phyloP scores from a whole-genome alignment of 53 echinoderm and acorn worm genomes.

The Paelopatides confundens region DNA sequence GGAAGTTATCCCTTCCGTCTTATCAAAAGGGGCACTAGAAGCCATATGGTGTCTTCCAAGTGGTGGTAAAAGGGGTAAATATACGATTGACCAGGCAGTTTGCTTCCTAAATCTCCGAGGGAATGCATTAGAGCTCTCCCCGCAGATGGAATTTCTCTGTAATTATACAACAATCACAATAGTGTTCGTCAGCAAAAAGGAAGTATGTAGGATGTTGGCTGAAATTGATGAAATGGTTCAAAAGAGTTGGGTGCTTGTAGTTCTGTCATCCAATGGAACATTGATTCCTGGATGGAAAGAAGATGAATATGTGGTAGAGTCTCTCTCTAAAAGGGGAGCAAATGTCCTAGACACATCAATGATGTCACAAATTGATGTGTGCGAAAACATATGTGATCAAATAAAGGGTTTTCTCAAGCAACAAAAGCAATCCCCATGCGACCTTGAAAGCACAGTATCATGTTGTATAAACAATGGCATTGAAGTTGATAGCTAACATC shows the following conservation, averaged over 20 bases:
- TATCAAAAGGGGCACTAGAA: neutral
- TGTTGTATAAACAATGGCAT: neutral
- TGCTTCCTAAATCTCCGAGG: constrained; percentile 12
- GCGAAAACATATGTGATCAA: no score
- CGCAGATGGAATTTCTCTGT: neutral
- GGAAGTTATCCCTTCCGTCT: neutral
- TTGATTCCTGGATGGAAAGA: no score
- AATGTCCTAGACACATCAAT: no score
- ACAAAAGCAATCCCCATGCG: neutral
- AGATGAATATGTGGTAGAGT: no score
- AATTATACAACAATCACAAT: neutral
- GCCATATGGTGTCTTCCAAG: neutral
- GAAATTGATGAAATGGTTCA: neutral
- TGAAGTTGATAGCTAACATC: neutral
- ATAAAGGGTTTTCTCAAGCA: neutral
- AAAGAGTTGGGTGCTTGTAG: neutral
- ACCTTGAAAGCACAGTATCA: neutral
- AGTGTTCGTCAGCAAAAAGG: neutral
- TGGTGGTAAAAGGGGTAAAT: neutral
- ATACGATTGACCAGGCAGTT: neutral
- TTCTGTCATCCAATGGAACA: neutral
- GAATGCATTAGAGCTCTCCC: neutral
- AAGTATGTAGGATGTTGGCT: neutral
- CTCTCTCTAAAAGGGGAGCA: no score
- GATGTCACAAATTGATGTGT: no score